Base-by-base conservation (phyloP, 2,888 invertebrate species). In the Leucoptera coffeella region DNA sequence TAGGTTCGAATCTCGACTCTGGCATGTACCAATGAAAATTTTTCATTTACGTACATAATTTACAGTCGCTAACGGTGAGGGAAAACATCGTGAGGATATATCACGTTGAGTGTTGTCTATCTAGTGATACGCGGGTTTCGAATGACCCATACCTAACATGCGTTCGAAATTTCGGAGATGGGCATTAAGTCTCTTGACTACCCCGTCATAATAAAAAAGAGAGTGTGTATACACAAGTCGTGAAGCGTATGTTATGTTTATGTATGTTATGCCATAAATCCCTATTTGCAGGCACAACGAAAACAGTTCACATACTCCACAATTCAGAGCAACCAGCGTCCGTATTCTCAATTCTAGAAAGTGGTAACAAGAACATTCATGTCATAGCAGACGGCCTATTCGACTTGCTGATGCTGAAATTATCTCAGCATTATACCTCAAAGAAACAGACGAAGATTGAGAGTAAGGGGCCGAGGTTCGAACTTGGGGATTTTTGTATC, bases 321-420 rank as follows among this genome's bases (percentile, higher is more conserved):
- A 91, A 95, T 55, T 93, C 91, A 0, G 95, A 96, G 49, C 89
- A 92, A 46, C 95, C 95, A 0, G 93, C 92, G 0, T 88, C 94
- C 0, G 91, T 92, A 3, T 95, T 94, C 60, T 86, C 93, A 6
- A 80, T 94, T 14, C 69, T 95, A 5, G 95, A 95, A 42, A 85
- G 84, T 26, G 91, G 90, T 1, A 81, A 78, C 8, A 89, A 89
- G 48, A 83, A 85, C 31, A 85, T 92, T 15, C 86, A 91, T 2
- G 74, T 96, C 1, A 86, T 91, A 15, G 91, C 94, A 0, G 95
- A 95, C 47, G 85, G 85, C 2, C 72, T 94, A 3, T 93, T 95
- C 46, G 95, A 95, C 54, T 59, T 91, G 28, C 65, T 95, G 0
- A 88, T 95, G 84, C 75, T 86, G 48, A 94, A 94, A 56, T 77